These are phyloP conservation scores for Saxidomus purpurata DNA, from an alignment of 1,140 invertebrate genomes.

Conservation along the genomic window DNA sequence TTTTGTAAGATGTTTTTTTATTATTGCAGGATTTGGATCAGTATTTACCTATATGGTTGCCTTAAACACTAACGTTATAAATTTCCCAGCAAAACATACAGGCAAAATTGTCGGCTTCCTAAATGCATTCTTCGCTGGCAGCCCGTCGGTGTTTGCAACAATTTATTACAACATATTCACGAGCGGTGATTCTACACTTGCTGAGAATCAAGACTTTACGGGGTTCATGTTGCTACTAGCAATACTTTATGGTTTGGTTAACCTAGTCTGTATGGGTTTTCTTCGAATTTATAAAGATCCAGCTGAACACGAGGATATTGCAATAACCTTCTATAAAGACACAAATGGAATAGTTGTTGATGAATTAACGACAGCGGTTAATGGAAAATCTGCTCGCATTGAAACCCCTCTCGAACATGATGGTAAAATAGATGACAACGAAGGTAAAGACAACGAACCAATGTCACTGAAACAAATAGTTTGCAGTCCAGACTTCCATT, in stretches of 20 bases:
- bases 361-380: slow-evolving; percentile 22
- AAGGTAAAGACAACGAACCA: background rate
- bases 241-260: slow-evolving; percentile 64
- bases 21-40: slow-evolving; percentile 68
- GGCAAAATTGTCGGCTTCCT: slow-evolving; percentile 72
- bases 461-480: slow-evolving; percentile 43
- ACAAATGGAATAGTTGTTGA: slow-evolving; percentile 32
- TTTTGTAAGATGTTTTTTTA: too few species aligned
- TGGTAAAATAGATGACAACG: background rate
- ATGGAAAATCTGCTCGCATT: background rate
- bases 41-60: slow-evolving; percentile 76
- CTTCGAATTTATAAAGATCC: slow-evolving; percentile 61
- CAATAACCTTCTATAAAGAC: slow-evolving; percentile 17
- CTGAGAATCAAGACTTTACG: slow-evolving; percentile 62
- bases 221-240: slow-evolving; percentile 73
- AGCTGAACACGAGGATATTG: background rate
- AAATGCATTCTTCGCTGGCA: slow-evolving; percentile 71
- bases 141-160: slow-evolving; percentile 69
- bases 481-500: slow-evolving; percentile 57
- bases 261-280: slow-evolving; percentile 70
- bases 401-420: background rate
- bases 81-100: slow-evolving; percentile 69
- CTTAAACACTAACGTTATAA: slow-evolving; percentile 73
- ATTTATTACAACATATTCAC: slow-evolving; percentile 66
- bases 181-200: slow-evolving; percentile 36